A percentile compares a stretch with the other conserved stretches of the same genome.
Evolutionary conservation across 2,888 invertebrate species (phyloP).

Genomic region (Papilio gigon): DNA sequence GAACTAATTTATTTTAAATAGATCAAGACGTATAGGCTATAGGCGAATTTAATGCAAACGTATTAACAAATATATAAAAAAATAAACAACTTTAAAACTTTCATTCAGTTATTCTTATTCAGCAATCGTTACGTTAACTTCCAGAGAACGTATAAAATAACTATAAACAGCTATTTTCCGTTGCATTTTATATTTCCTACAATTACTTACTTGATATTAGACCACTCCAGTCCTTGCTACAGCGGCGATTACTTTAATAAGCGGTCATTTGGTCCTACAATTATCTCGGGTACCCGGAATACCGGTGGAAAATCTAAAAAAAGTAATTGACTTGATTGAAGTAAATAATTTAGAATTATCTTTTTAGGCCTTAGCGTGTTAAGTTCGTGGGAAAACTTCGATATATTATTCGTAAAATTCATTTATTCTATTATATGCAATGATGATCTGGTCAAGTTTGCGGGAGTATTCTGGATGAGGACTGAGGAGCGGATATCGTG

Average conservation of each 20-base stretch:
- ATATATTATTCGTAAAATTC: neutral
- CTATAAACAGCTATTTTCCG: neutral
- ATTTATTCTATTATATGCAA: neutral
- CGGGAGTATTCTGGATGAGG: too few species aligned
- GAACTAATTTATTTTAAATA: too few species aligned
- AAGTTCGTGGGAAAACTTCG: constrained; percentile 32
- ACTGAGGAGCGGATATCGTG: too few species aligned
- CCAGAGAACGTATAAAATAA: too few species aligned
- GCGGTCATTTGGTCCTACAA: constrained; percentile 70
- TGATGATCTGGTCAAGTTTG: too few species aligned
- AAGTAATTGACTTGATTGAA: constrained; percentile 43
- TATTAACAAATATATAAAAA: too few species aligned
- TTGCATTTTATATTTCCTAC: constrained; percentile 14
- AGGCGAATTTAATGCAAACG: too few species aligned
- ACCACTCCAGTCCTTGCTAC: constrained; percentile 45
- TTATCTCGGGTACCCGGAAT: constrained; percentile 55
- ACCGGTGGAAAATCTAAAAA: constrained; percentile 45
- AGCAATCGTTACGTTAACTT: too few species aligned
- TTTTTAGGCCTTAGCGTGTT: constrained; percentile 25
- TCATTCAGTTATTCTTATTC: too few species aligned
- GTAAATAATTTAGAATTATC: constrained; percentile 39
- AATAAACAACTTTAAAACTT: too few species aligned
- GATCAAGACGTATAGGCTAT: too few species aligned
- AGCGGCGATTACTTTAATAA: constrained; percentile 71
- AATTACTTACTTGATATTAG: constrained; percentile 8